A percentile compares a stretch with the other conserved stretches of the same genome.
phyloP scores from a whole-genome alignment of 2,113 vertebrate species.

The Motacilla tschutschensis region DNA sequence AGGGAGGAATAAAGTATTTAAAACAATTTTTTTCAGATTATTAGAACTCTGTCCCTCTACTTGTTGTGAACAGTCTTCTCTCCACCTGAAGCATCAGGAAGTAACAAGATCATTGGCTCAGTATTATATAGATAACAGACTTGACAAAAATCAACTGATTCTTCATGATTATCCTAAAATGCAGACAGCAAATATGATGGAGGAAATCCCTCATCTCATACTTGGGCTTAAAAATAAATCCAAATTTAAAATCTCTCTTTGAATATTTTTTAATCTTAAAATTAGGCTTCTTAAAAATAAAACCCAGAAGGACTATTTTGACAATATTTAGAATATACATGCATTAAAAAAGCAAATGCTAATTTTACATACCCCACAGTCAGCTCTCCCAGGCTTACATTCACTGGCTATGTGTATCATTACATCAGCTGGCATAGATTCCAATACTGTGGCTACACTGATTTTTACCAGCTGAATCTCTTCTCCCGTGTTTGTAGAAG shows the following conservation, averaged over 20 bases:
- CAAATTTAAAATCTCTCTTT: background rate
- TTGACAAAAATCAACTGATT: background rate
- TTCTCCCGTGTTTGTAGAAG: background rate
- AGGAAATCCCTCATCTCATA: background rate
- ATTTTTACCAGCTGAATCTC: background rate
- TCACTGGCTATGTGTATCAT: background rate
- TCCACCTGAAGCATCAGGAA: background rate
- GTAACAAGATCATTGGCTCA: background rate
- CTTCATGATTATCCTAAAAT: background rate
- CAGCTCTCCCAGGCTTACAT: background rate
- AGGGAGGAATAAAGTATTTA: background rate
- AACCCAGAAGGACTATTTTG: background rate
- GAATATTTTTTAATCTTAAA: background rate
- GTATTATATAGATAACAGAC: background rate
- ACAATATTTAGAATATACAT: background rate
- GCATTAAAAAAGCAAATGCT: background rate
- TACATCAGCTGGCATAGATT: background rate
- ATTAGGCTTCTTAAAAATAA: background rate
- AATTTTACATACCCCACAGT: background rate
- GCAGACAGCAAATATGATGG: background rate
- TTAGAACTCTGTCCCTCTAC: background rate
- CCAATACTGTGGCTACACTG: background rate
- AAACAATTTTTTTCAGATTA: background rate
- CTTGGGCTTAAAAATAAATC: background rate
- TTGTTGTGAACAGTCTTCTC: background rate